phyloP scores from a whole-genome alignment of 2,888 invertebrate genomes.

The Nysson spinosus region DNA sequence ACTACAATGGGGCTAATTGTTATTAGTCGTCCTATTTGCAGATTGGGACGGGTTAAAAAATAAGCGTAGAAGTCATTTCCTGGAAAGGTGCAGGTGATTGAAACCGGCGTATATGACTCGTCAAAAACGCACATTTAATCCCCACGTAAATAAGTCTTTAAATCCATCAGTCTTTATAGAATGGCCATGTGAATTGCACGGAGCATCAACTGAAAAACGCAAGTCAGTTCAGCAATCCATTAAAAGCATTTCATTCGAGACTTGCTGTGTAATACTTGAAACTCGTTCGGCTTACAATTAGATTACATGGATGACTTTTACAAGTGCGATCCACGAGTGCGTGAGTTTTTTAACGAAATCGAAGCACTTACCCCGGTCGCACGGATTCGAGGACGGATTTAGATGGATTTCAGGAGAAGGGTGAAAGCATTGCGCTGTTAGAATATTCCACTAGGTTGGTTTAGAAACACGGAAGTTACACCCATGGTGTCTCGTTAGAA shows the following conservation, averaged over 20 bases:
- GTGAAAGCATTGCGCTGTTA: conserved; percentile 30
- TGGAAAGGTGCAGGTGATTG: background rate
- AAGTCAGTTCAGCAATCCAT: conserved; percentile 61
- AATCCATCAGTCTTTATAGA: conserved; percentile 49
- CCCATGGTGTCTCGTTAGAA: conserved; percentile 52
- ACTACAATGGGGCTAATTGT: too few relatives aligned
- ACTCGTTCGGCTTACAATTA: conserved; percentile 57
- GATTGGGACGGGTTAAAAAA: too few relatives aligned
- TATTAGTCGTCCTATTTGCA: too few relatives aligned
- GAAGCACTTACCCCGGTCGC: too few relatives aligned
- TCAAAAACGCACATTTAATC: conserved; percentile 27
- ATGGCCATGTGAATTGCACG: conserved; percentile 31
- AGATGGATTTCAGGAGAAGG: conserved; percentile 10
- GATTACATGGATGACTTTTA: conserved; percentile 38
- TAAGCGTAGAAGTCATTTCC: background rate
- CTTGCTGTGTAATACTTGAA: conserved; percentile 55
- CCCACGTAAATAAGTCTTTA: conserved; percentile 37
- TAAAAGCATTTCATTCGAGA: conserved; percentile 57
- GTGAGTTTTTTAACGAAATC: too few relatives aligned
- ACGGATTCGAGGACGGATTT: too few relatives aligned
- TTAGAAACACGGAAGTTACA: conserved; percentile 42
- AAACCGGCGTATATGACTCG: conserved; percentile 22
- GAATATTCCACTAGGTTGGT: conserved; percentile 18
- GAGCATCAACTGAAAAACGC: conserved; percentile 47
- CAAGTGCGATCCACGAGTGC: too few relatives aligned